Evolutionary conservation across 1,140 invertebrate genomes (phyloP), one percentile per base, ranked within the genome.

Genomic region (Achatina immaculata): DNA sequence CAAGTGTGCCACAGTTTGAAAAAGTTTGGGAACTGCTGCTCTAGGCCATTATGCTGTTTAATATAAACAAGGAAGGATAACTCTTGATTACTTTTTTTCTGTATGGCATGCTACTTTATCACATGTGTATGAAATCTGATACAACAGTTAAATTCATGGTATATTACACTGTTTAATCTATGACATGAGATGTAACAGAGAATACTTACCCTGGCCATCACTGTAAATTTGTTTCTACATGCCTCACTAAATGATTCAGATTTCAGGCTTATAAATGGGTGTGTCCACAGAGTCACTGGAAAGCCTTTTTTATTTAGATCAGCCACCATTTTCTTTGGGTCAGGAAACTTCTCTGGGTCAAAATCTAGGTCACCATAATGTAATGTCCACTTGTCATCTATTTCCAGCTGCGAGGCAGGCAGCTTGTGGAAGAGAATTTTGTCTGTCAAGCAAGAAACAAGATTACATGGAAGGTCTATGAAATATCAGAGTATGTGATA

Each of bases 321-420:
- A 0, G 91, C 85, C 0, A 93, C 85, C 90, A 93, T 90, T 42
- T 58, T 93, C 0, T 93, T 94, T 21, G 96, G 93, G 83, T 96
- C 91, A 0, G 95, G 93, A 90, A 98, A 98, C 89, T 95, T 96
- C 0, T 87, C 90, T 16, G 88, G 88, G 85, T 96, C 93, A 82
- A 97, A 96, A 40, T 91, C 92, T 34, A 95, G 92, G 34, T 95
- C 95, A 0, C 97, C 96, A 85, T 98, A 98, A 85, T 95, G 95
- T 14, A 93, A 93, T 87, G 97, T 96, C 96, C 96, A 98, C 9
- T 95, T 93, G 87, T 98, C 96, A 87, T 98, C 97, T 66, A 98
- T 96, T 92, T 98, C 96, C 24, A 98, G 81, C 96, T 95, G 21
- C 91, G 92, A 11, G 95, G 90, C 19, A 95, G 95, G 4, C 96